Percentiles rank a stretch among this genome's conserved stretches.
phyloP scores from a whole-genome alignment of 2,797 vertebrate genomes.

The Neoniphon sammara region DNA sequence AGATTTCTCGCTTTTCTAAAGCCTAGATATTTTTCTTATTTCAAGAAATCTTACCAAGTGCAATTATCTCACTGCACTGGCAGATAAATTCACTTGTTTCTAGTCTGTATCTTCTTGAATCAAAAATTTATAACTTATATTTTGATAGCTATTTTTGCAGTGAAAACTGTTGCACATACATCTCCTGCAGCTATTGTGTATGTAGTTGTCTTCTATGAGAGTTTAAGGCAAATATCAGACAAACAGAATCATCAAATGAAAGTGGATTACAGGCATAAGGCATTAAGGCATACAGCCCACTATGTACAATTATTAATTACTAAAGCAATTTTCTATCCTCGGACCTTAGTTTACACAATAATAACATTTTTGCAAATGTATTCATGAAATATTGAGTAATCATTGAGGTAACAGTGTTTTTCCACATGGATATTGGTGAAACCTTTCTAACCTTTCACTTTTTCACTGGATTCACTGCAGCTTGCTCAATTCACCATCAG shows the following conservation, averaged over 20 bases:
- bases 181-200: neutral
- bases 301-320: too few species aligned
- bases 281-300: too few species aligned
- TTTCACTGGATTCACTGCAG: neutral
- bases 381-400: neutral
- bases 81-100: neutral
- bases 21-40: conserved; percentile 10
- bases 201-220: neutral
- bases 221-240: neutral
- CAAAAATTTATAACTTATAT: too few species aligned
- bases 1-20: neutral
- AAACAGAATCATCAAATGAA: too few species aligned
- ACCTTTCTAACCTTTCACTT: neutral
- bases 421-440: neutral
- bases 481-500: neutral
- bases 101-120: neutral
- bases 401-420: conserved; percentile 23
- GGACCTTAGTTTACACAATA: neutral
- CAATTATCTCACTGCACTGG: neutral
- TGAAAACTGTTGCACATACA: neutral
- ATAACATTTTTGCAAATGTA: neutral
- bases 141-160: too few species aligned
- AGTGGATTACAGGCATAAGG: too few species aligned
- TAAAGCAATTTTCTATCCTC: too few species aligned
- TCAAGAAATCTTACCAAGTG: conserved; percentile 15